A percentile compares a stretch with the other conserved stretches of the same genome.
These are phyloP conservation scores for Battus philenor DNA, from an alignment of 1,140 invertebrate species.

Conservation along the genomic window DNA sequence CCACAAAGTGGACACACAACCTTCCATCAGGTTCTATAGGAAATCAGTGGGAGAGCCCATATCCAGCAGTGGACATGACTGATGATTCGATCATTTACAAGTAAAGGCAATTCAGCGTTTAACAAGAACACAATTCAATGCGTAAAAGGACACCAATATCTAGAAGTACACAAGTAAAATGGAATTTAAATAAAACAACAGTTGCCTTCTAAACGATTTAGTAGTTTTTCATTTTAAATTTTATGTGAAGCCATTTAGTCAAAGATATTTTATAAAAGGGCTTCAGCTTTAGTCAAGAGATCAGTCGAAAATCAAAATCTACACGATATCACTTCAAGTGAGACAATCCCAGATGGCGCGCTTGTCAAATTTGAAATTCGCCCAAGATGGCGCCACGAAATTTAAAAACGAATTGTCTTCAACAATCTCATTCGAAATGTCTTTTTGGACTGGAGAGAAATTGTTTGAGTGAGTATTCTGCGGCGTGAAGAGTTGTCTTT, in stretches of 20 bases:
- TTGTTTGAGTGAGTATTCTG: conserved; percentile 45
- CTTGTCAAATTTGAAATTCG: conserved; percentile 78
- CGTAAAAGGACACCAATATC: no score
- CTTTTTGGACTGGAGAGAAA: conserved; percentile 46
- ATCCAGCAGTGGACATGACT: no score
- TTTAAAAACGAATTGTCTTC: no score
- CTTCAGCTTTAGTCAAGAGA: no score
- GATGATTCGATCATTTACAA: no score
- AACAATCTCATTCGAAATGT: conserved; percentile 25
- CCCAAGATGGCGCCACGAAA: conserved; percentile 78
- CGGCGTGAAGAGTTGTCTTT: conserved; percentile 75
- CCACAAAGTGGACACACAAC: no score
- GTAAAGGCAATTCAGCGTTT: no score
- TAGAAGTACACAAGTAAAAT: no score
- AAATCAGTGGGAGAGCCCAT: no score
- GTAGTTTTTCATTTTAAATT: neutral
- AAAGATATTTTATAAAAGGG: neutral
- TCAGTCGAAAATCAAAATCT: neutral
- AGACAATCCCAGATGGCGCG: conserved; percentile 76
- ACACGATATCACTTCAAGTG: conserved; percentile 36
- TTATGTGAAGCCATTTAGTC: conserved; percentile 8
- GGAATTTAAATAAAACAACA: neutral
- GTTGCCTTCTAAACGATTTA: neutral
- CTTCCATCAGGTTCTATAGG: no score
- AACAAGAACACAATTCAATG: no score